phyloP scores from a whole-genome alignment of 2,888 invertebrate species.

The Mesochorus sp. region DNA sequence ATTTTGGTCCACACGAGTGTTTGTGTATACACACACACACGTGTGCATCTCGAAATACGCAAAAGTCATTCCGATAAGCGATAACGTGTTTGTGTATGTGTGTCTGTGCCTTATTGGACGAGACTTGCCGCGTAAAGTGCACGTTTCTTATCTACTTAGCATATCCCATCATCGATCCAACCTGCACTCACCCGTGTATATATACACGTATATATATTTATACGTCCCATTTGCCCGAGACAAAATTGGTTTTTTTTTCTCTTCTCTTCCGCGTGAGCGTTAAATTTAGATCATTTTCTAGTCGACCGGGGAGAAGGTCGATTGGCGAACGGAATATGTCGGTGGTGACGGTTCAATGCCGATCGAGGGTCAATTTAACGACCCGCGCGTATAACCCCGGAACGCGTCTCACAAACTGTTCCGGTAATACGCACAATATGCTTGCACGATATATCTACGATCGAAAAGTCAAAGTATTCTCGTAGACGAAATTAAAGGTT shows the following conservation, averaged over 20 bases:
- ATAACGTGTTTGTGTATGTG: background rate
- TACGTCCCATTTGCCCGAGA: background rate
- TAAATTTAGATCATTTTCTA: constrained; percentile 29
- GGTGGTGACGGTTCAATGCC: constrained; percentile 20
- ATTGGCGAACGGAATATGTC: background rate
- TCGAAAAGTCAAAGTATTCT: too few species aligned
- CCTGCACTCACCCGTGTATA: too few species aligned
- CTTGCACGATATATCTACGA: too few species aligned
- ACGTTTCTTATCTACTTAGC: constrained; percentile 22
- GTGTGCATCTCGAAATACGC: constrained; percentile 8
- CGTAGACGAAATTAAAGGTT: too few species aligned
- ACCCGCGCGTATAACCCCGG: too few species aligned
- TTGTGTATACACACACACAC: background rate
- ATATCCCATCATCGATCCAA: too few species aligned
- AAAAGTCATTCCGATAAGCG: background rate
- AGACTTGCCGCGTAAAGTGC: too few species aligned
- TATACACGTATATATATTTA: background rate
- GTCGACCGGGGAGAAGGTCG: constrained; percentile 12
- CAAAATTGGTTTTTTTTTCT: background rate
- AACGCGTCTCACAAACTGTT: too few species aligned
- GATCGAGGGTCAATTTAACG: too few species aligned
- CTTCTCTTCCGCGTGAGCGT: background rate
- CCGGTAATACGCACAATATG: too few species aligned
- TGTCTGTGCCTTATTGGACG: too few species aligned
- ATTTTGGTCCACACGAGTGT: background rate